phyloP scores from a whole-genome alignment of 2,113 vertebrate species.

The Thryonomys swinderianus region DNA sequence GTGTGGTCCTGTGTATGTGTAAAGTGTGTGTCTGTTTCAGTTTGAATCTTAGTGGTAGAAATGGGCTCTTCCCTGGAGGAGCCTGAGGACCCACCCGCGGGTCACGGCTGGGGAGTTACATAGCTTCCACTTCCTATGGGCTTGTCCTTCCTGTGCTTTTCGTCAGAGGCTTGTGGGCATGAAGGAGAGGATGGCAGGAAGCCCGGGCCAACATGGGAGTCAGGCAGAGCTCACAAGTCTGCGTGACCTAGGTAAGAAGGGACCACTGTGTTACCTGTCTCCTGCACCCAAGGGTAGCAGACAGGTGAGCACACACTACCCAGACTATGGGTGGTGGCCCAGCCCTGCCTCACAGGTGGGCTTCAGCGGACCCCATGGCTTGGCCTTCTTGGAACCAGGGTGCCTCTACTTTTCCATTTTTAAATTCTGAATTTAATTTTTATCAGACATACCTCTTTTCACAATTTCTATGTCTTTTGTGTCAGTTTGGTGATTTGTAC shows the following conservation, averaged over 20 bases:
- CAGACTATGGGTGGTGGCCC: rapidly evolving
- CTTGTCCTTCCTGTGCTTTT: not conserved
- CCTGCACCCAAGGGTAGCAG: not conserved
- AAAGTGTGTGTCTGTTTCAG: rapidly evolving
- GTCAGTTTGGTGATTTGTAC: not conserved
- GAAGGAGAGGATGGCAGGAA: not conserved
- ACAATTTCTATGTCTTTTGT: not conserved
- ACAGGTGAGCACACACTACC: too few species aligned
- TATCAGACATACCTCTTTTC: not conserved
- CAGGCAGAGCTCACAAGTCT: rapidly evolving
- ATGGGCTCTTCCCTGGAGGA: not conserved
- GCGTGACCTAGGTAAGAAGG: rapidly evolving
- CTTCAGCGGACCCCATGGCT: not conserved
- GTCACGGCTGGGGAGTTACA: too few species aligned
- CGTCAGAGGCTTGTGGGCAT: not conserved
- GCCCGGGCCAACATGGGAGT: too few species aligned
- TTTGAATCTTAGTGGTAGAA: not conserved
- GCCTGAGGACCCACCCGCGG: too few species aligned
- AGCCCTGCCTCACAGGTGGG: not conserved
- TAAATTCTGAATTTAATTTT: not conserved
- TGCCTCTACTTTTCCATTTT: not conserved
- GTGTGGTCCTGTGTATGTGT: rapidly evolving
- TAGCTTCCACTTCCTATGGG: rapidly evolving
- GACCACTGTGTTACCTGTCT: not conserved
- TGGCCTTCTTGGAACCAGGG: not conserved